phyloP scores from a whole-genome alignment of 2,113 vertebrate species.

The Chaetops frenatus region DNA sequence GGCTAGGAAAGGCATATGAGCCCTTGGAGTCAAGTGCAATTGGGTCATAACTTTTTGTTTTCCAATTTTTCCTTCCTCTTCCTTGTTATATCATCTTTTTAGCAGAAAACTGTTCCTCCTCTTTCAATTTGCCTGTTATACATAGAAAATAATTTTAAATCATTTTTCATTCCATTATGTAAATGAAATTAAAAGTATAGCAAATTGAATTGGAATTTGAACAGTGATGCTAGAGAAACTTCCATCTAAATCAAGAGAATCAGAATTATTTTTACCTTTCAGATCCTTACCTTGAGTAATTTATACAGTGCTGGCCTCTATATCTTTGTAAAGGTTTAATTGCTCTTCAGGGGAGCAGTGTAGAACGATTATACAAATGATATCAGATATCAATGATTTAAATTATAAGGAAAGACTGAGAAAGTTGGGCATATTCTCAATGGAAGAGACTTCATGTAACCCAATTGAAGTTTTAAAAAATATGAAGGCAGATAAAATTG shows the following conservation, averaged over 20 bases:
- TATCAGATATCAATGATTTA: conserved; percentile 53
- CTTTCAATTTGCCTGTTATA: background rate
- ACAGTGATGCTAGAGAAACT: background rate
- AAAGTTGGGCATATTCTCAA: conserved; percentile 64
- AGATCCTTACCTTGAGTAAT: conserved; percentile 33
- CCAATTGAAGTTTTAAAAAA: conserved; percentile 66
- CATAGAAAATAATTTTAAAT: background rate
- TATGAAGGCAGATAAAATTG: conserved; percentile 67
- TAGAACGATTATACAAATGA: conserved; percentile 64
- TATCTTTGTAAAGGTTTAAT: conserved; percentile 63
- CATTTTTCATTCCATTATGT: background rate
- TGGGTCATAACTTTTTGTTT: background rate
- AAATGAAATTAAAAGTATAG: conserved; percentile 18
- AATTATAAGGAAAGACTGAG: conserved; percentile 45
- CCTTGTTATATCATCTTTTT: background rate
- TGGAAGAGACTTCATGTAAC: conserved; percentile 59
- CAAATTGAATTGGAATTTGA: background rate
- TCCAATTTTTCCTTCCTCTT: background rate
- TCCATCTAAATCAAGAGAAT: conserved; percentile 2
- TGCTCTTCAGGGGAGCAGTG: conserved; percentile 59
- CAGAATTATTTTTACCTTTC: conserved; percentile 42
- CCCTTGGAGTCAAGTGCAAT: background rate
- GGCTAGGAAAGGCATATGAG: background rate
- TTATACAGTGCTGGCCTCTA: conserved; percentile 44
- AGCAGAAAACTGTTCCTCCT: background rate